A percentile compares a stretch with the other conserved stretches of the same genome.
These are phyloP conservation scores for Plebejus melissa DNA, from an alignment of 2,888 invertebrate species.

Conservation along the genomic window DNA sequence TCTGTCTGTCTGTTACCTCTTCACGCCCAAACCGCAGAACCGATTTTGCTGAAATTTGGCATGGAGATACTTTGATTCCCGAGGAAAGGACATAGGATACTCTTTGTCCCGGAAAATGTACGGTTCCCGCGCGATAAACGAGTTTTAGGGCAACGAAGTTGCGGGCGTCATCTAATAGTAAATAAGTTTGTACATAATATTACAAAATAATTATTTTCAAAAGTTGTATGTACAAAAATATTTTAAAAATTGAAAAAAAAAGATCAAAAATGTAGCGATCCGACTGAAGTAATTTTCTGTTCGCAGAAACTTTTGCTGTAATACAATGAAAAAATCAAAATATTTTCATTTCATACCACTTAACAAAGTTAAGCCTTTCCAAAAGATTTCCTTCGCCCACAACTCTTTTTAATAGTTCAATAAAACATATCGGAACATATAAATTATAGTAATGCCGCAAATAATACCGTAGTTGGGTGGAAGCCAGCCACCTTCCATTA, in stretches of 20 bases:
- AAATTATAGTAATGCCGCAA: conserved; percentile 18
- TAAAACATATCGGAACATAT: conserved; percentile 22
- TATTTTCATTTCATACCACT: neutral
- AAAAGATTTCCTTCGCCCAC: neutral
- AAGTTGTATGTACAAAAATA: no score
- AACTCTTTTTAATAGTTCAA: conserved; percentile 18
- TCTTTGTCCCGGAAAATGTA: no score
- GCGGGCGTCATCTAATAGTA: no score
- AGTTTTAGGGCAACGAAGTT: no score
- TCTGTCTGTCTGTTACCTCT: no score
- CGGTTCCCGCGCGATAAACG: no score
- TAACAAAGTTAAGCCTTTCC: neutral
- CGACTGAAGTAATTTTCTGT: neutral
- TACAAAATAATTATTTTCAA: no score
- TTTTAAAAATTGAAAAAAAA: neutral
- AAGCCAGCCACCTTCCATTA: conserved; percentile 6
- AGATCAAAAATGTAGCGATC: neutral
- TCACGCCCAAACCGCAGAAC: no score
- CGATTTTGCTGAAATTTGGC: no score
- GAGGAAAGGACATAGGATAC: no score
- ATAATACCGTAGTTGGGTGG: neutral
- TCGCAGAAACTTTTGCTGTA: neutral
- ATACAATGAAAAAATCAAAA: neutral
- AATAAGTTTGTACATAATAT: no score
- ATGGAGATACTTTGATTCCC: no score